These are phyloP conservation scores for Dynastes tityus DNA, from an alignment of 2,888 invertebrate genomes.

Conservation along the genomic window DNA sequence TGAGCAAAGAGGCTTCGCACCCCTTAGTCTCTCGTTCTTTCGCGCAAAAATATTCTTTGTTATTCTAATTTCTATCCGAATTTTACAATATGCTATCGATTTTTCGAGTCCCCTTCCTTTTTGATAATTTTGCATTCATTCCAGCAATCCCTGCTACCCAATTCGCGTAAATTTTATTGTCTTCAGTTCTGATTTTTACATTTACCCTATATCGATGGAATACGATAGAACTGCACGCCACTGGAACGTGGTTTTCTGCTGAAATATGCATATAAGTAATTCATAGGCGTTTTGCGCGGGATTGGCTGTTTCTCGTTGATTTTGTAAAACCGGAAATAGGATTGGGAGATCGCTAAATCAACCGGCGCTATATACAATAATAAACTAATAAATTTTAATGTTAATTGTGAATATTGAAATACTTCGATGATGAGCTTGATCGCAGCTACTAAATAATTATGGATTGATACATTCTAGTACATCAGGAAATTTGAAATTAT, in stretches of 20 bases:
- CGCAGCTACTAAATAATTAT: too few relatives aligned
- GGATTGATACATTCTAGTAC: neutral
- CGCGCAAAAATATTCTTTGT: conserved; percentile 5
- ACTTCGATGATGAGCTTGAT: neutral
- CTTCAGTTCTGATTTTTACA: too few relatives aligned
- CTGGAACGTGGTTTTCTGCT: neutral
- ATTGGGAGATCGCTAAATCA: conserved; percentile 7
- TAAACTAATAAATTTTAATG: conserved; percentile 11
- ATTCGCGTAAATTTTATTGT: too few relatives aligned
- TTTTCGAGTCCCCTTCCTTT: neutral
- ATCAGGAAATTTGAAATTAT: neutral
- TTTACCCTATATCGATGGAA: too few relatives aligned
- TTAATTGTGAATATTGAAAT: neutral
- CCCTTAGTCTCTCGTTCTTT: too few relatives aligned
- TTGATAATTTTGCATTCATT: neutral
- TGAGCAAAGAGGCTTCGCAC: neutral
- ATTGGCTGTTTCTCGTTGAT: neutral
- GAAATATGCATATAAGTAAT: conserved; percentile 7
- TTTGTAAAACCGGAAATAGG: conserved; percentile 4
- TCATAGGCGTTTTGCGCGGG: neutral
- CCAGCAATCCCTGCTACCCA: too few relatives aligned
- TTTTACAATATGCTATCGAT: conserved; percentile 21
- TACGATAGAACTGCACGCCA: too few relatives aligned
- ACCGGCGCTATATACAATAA: conserved; percentile 1
- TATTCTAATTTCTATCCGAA: conserved; percentile 22